Evolutionary conservation across 2,797 vertebrate genomes (phyloP), one percentile per base, ranked within the genome.

Genomic region (Morelia viridis): DNA sequence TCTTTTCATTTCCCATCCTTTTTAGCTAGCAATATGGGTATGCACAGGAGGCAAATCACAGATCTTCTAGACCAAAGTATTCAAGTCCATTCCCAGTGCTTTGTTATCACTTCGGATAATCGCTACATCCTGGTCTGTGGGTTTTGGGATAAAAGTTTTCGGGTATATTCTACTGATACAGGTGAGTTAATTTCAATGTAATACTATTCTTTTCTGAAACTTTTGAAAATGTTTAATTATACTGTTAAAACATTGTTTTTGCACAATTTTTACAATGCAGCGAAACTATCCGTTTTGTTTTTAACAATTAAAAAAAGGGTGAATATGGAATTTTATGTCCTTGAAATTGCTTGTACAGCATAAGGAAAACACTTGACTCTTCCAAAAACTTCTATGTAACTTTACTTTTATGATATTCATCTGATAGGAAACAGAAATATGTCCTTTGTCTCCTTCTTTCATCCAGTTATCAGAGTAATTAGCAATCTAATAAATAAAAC

Each of bases 81-180:
- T 94, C 98, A 98, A 96, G 98, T 99, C 92, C 98, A 99, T 94
- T 98, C 98, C 10, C 99, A 99, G 96, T 99, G 98, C 96, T 99
- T 99, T 91, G 96, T 99, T 96, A 98, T 99, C 97, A 99, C 98
- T 0, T 98, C 99, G 0, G 98, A 99, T 96, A 99, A 99, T 97
- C 98, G 99, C 96, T 98, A 98, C 94, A 98, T 99, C 96, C 97
- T 99, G n/a, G 97, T 99, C 93, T 99, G 99, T 85, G 99, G 99
- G 94, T 99, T 99, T 97, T 99, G 99, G 99, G 99, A 99, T 97
- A 99, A 99, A 98, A 99, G 99, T 96, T 99, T 99, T 97, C 98
- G 99, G 7, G 97, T 99, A 93, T 99, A 99, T 96, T 99, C 99
- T 93, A 99, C 99, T 0, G 99, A 99, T 96, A 98, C 99, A 96